These are phyloP conservation scores for Quadroppia sp. DNA, from an alignment of 2,888 invertebrate species.

Conservation along the genomic window DNA sequence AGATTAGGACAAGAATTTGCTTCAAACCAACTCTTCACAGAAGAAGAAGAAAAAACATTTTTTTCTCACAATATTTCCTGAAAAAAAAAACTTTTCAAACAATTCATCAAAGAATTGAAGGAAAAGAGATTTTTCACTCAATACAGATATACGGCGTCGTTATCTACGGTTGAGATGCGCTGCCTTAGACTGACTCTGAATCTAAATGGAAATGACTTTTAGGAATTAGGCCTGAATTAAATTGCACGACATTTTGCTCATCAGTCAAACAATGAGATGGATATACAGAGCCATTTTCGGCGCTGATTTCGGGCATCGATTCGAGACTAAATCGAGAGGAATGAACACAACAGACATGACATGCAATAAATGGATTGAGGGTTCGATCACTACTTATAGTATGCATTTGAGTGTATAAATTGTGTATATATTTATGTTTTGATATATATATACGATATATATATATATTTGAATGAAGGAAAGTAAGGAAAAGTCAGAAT, in stretches of 20 bases:
- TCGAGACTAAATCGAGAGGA: neutral
- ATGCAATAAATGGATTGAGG: constrained; percentile 24
- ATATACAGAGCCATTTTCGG: neutral
- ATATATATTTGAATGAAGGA: neutral
- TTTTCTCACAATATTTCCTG: neutral
- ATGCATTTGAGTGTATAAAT: neutral
- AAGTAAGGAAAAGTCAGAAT: constrained; percentile 16
- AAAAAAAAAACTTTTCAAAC: neutral
- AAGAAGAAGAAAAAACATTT: too few species aligned
- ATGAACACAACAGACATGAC: constrained; percentile 19
- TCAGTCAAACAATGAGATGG: constrained; percentile 14
- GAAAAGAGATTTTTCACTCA: neutral
- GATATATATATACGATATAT: constrained; percentile 3
- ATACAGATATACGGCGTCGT: neutral
- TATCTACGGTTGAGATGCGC: neutral
- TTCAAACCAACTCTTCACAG: neutral
- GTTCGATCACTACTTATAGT: neutral
- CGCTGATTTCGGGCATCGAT: neutral
- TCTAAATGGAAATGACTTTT: constrained; percentile 2
- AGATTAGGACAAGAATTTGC: neutral
- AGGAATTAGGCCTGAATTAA: neutral
- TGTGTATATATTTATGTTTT: neutral
- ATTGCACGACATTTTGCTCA: constrained; percentile 6
- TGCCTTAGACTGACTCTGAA: neutral
- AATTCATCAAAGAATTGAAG: neutral